Conservation (phyloP, 37 sponge, comb jelly and placozoan genomes). For the Eunapius fragilis region DNA sequence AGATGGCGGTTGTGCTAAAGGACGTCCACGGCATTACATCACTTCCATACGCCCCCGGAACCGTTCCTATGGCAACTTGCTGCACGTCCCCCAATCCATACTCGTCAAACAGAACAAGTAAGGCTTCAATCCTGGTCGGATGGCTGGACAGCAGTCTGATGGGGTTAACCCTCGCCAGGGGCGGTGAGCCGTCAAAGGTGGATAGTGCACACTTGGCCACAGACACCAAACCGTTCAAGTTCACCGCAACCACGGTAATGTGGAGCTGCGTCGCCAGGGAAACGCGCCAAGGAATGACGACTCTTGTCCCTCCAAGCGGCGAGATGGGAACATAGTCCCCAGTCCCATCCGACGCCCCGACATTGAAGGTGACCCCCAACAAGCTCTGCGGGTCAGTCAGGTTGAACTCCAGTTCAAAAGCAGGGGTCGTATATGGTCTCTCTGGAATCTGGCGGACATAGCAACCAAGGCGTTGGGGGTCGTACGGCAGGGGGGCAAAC, state of each 20-base stretch:
- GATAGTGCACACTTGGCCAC: conserved; percentile 39
- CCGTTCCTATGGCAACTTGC: conserved; percentile 70
- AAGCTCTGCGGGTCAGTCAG: conserved; percentile 51
- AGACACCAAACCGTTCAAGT: conserved; percentile 22
- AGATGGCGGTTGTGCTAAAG: conserved; percentile 12
- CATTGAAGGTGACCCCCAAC: conserved; percentile 14
- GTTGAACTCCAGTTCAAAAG: conserved; percentile 65
- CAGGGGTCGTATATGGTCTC: conserved; percentile 47
- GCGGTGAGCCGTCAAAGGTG: conserved; percentile 33
- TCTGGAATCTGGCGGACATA: conserved; percentile 64
- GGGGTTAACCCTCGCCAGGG: conserved; percentile 68
- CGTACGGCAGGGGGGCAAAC: conserved; percentile 24
- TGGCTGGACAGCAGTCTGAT: conserved; percentile 54
- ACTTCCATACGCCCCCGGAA: conserved; percentile 54
- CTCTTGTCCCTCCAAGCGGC: conserved; percentile 24
- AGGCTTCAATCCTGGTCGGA: conserved; percentile 45
- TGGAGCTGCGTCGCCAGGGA: conserved; percentile 5
- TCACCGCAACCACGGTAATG: conserved; percentile 42
- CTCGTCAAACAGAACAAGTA: conserved; percentile 71
- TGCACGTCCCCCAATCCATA: conserved; percentile 35
- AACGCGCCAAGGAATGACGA: conserved; percentile 44
- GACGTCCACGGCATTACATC: conserved; percentile 61
- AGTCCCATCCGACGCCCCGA: conserved; percentile 15
- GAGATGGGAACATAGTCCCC: conserved; percentile 21
- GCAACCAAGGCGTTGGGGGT: conserved; percentile 28